Evolutionary conservation across 2,888 invertebrate genomes (phyloP).

Genomic region (Drosophila picticornis): DNA sequence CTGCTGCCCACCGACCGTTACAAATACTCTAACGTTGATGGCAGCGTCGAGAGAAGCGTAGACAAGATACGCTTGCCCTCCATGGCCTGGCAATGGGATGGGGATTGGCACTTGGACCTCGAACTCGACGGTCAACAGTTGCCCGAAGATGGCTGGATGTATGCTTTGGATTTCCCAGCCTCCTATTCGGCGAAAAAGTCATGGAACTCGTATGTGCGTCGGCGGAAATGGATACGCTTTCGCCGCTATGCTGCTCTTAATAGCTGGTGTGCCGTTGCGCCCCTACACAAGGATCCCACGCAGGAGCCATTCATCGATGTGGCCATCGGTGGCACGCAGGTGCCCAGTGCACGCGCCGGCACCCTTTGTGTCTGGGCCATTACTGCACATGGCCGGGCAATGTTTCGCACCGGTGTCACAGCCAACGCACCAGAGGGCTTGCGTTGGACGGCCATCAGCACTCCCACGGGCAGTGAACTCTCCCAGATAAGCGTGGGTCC

Average conservation of each 20-base stretch:
- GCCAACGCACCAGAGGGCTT: conserved; percentile 94
- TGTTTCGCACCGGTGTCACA: conserved; percentile 93
- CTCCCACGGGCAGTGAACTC: conserved; percentile 92
- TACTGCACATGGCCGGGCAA: conserved; percentile 94
- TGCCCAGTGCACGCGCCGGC: conserved; percentile 91
- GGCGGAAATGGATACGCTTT: conserved; percentile 95
- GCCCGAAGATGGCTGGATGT: conserved; percentile 97
- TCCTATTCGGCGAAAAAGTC: conserved; percentile 92
- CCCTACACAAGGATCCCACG: conserved; percentile 94
- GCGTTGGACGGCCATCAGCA: conserved; percentile 92
- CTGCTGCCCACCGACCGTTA: conserved; percentile 95
- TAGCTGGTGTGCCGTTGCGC: conserved; percentile 96
- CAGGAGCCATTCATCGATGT: conserved; percentile 97
- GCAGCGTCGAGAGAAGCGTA: conserved; percentile 91
- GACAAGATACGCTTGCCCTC: conserved; percentile 94
- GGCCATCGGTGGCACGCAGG: conserved; percentile 93
- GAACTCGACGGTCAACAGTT: conserved; percentile 94
- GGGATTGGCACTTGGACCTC: conserved; percentile 95
- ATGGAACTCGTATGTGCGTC: conserved; percentile 95
- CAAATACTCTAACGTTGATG: conserved; percentile 94
- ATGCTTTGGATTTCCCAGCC: conserved; percentile 96
- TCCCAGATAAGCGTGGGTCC: conserved; percentile 94
- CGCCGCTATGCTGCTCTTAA: conserved; percentile 95
- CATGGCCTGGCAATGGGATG: conserved; percentile 99
- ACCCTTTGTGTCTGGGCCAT: conserved; percentile 96